A percentile compares a stretch with the other conserved stretches of the same genome.
phyloP scores from a whole-genome alignment of 2,113 vertebrate genomes.

The Oxyruncus cristatus region DNA sequence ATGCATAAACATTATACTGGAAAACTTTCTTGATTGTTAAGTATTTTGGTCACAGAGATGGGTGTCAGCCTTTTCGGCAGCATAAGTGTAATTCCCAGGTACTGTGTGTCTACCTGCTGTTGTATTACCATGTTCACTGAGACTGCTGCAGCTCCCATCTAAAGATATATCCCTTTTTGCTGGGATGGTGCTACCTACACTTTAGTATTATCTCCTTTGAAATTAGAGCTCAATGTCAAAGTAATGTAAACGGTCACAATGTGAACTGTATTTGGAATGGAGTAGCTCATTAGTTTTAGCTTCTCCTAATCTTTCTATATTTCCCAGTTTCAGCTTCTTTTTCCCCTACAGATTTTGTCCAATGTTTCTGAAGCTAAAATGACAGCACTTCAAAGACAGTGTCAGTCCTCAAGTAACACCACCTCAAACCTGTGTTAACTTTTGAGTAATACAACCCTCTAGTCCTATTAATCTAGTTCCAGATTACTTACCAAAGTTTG shows the following conservation, averaged over 20 bases:
- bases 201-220: background rate
- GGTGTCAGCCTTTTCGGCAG: background rate
- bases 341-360: background rate
- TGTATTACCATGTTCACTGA: background rate
- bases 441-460: background rate
- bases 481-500: background rate
- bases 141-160: background rate
- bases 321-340: background rate
- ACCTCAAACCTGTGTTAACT: background rate
- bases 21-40: background rate
- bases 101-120: background rate
- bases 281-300: background rate
- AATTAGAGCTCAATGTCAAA: background rate
- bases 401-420: background rate
- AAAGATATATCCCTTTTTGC: background rate
- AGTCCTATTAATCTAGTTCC: background rate
- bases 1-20: background rate
- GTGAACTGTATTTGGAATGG: background rate
- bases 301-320: background rate
- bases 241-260: background rate
- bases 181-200: background rate
- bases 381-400: background rate
- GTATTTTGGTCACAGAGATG: background rate
- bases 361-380: background rate
- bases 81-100: background rate